Evolutionary conservation across 1,140 invertebrate genomes (phyloP), one percentile per base, ranked within the genome.

Genomic region (Eriocheir sinensis): DNA sequence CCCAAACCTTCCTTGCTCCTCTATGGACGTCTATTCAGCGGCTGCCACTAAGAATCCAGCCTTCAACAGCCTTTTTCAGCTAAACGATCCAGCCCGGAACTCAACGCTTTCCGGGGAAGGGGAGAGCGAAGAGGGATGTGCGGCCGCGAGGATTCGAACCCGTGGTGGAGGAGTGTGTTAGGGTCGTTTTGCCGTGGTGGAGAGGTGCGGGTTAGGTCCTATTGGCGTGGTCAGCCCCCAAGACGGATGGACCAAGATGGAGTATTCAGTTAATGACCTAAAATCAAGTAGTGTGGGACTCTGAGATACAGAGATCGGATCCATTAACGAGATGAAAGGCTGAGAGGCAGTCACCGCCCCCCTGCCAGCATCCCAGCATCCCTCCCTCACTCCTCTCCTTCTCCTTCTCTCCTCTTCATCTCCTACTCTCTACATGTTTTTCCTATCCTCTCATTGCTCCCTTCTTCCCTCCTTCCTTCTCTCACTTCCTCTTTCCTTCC

Each of bases 231-330:
- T 88, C 83, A 93, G 92, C 92, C 12, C 17, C 60, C 81, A 89
- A 93, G 86, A 93, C 92, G 92, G 92, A 93, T 93, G 92, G 44
- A 88, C 80, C 86, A 93, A 93, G 86, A 93, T 93, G 92, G 92
- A 93, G 92, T 93, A 89, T 93, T 93, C 92, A 89, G 53, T 93
- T 93, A 93, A 93, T 93, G 92, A 93, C 92, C 86, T 48, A 93
- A 93, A 93, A 93, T 89, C 86, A 60, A 93, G 92, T 93, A 85
- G 85, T 88, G 92, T 88, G 92, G 92, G 92, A 89, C 34, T 80
- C 92, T 93, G 92, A 89, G 92, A 93, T 89, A 93, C 85, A 93
- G 85, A 89, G 92, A 93, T 93, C 92, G 92, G 92, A 89, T 93
- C 92, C 92, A 93, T 93, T 93, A 93, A 85, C 83, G 32, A 53